A percentile compares a stretch with the other conserved stretches of the same genome.
Conservation (phyloP, 92 coral and sea anemone species). For the Epizoanthus stellaris region DNA sequence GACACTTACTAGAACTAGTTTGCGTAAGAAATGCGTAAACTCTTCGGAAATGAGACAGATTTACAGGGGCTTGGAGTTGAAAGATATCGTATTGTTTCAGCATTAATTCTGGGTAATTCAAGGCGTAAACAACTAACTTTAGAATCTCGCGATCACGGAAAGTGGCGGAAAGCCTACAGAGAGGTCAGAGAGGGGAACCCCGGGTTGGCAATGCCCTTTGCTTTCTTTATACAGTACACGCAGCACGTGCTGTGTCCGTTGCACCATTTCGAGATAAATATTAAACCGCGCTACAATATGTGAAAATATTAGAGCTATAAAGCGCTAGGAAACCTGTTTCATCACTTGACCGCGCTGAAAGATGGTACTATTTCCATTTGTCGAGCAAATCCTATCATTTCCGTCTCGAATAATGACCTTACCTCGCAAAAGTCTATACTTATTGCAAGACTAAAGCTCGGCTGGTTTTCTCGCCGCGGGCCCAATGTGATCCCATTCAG, state of each 20-base stretch:
- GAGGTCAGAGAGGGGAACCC: too few species aligned
- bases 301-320: background rate
- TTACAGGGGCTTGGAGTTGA: background rate
- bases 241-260: constrained; percentile 11
- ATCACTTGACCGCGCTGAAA: constrained; percentile 11
- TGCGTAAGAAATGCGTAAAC: background rate
- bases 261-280: too few species aligned
- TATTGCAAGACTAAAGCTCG: background rate
- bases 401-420: constrained; percentile 23
- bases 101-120: constrained; percentile 26
- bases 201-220: too few species aligned
- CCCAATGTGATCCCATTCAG: background rate
- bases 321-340: constrained; percentile 1
- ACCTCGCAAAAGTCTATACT: background rate
- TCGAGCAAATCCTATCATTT: constrained; percentile 6
- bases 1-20: background rate
- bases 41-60: constrained; percentile 19
- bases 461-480: background rate
- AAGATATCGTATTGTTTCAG: constrained; percentile 9
- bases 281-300: background rate
- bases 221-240: background rate
- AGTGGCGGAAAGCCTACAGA: background rate
- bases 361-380: constrained; percentile 7
- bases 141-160: constrained; percentile 14
- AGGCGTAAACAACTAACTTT: constrained; percentile 24